Conservation (phyloP, 2,113 vertebrate species). For the Scolopax mira region DNA sequence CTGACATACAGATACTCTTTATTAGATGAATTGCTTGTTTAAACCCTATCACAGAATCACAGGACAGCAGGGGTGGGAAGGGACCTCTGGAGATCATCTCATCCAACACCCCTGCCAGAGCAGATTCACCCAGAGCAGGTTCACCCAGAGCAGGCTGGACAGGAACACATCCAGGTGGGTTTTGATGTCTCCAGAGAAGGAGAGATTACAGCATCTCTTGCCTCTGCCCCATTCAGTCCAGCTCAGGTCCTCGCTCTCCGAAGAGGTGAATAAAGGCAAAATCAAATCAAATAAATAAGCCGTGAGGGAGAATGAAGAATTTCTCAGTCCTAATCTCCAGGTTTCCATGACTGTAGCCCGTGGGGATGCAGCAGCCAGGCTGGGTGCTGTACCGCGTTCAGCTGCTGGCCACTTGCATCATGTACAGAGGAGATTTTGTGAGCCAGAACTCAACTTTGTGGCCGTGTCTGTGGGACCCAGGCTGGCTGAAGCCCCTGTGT, state of each 20-base stretch:
- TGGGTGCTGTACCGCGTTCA: accelerated
- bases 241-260: not conserved
- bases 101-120: not conserved
- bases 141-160: not conserved
- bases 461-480: not conserved
- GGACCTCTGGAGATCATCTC: not conserved
- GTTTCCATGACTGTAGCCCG: not conserved
- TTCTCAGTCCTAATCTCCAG: not conserved
- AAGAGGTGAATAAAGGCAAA: not conserved
- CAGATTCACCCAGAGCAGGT: not conserved
- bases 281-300: not conserved
- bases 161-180: not conserved
- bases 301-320: not conserved
- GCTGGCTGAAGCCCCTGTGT: not conserved
- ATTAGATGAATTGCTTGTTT: not conserved
- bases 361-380: not conserved
- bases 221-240: not conserved
- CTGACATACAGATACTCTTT: not conserved
- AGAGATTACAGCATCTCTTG: not conserved
- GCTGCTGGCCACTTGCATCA: not conserved
- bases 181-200: not conserved
- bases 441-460: not conserved
- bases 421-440: accelerated
- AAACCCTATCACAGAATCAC: not conserved
- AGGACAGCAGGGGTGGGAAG: not conserved